phyloP scores from a whole-genome alignment of 2,797 vertebrate genomes.

The Anguilla marmorata region DNA sequence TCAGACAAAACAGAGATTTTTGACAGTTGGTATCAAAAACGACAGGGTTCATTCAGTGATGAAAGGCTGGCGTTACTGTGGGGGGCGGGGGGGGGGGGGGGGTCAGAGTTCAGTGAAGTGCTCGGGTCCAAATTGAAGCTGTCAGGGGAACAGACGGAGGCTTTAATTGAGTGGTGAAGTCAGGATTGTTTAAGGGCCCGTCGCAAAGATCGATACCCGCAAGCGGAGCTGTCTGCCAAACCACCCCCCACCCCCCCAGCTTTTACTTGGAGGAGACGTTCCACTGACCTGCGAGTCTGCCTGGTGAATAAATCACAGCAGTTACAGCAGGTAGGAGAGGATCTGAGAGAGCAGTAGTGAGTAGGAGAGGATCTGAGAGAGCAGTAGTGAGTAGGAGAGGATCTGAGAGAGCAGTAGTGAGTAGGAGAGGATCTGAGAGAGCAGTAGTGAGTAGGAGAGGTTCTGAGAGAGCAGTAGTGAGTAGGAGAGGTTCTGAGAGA shows the following conservation, averaged over 20 bases:
- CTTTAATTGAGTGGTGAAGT: neutral
- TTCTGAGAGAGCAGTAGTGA: no score
- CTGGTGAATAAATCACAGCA: neutral
- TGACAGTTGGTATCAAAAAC: neutral
- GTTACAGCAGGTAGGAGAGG: no score
- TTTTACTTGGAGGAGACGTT: neutral
- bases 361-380: no score
- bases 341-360: no score
- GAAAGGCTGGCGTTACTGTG: neutral
- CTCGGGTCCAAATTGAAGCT: neutral
- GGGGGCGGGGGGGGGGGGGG: neutral
- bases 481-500: no score
- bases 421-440: no score
- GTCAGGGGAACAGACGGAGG: neutral
- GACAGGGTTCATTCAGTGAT: neutral
- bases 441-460: no score
- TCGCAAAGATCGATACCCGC: neutral
- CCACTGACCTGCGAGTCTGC: neutral
- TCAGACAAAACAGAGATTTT: neutral
- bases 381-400: no score
- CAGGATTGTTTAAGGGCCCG: constrained; percentile 11
- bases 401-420: no score
- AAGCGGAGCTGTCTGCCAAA: neutral
- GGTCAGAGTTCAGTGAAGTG: neutral
- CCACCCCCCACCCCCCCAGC: neutral